Conservation (phyloP, 2,888 invertebrate genomes). For the Isotomurus palustris region DNA sequence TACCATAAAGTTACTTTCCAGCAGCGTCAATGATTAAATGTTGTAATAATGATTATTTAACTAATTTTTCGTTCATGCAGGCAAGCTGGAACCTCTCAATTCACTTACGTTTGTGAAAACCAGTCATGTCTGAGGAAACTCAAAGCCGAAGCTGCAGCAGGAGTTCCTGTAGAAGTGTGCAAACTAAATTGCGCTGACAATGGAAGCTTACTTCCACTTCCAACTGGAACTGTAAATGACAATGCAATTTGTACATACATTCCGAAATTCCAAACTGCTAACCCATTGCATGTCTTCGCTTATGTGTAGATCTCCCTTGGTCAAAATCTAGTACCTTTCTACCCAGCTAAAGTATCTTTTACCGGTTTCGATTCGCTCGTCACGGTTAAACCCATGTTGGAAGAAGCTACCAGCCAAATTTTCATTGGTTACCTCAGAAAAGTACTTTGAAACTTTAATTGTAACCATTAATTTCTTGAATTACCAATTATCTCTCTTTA, state of each 20-base stretch:
- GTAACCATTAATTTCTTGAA: background rate
- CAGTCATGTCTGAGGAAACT: conserved; percentile 9
- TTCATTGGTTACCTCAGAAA: conserved; percentile 8
- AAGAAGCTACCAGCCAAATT: conserved; percentile 1
- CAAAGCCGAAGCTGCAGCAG: background rate
- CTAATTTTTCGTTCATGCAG: no score
- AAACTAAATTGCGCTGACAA: conserved; percentile 63
- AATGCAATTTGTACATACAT: no score
- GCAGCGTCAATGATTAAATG: no score
- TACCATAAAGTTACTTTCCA: no score
- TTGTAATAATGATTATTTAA: no score
- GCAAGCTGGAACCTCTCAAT: conserved; percentile 2
- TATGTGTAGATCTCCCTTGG: conserved; percentile 10
- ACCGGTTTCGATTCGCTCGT: background rate
- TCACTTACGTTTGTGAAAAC: conserved; percentile 12
- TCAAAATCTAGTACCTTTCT: conserved; percentile 11
- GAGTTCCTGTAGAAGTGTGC: conserved; percentile 56
- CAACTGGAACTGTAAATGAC: conserved; percentile 52
- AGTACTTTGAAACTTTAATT: background rate
- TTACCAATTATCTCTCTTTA: background rate
- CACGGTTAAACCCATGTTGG: conserved; percentile 2
- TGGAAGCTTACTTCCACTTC: conserved; percentile 66
- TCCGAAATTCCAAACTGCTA: no score
- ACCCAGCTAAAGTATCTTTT: conserved; percentile 13
- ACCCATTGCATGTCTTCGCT: no score